Conservation (phyloP, 2,113 vertebrate genomes). For the Pluvialis apricaria region DNA sequence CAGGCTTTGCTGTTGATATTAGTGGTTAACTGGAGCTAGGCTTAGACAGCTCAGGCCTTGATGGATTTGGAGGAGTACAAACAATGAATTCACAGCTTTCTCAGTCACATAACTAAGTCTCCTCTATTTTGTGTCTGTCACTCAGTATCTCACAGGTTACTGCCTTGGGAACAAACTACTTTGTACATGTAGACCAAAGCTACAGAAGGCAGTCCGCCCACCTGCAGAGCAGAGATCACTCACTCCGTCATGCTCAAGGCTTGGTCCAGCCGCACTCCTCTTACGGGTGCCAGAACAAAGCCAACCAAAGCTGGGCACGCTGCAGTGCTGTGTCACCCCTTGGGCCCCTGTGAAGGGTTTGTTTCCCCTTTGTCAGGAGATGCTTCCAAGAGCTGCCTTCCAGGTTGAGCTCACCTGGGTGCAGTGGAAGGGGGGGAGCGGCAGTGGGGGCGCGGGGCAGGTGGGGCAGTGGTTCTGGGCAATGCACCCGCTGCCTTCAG, state of each 20-base stretch:
- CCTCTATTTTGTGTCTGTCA: background rate
- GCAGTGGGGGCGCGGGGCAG: background rate
- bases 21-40: background rate
- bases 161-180: background rate
- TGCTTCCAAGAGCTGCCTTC: background rate
- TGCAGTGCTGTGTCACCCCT: background rate
- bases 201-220: background rate
- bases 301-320: background rate
- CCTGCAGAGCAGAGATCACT: background rate
- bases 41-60: background rate
- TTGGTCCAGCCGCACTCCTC: background rate
- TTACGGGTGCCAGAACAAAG: background rate
- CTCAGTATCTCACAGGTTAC: background rate
- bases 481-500: background rate
- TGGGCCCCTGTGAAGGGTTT: background rate
- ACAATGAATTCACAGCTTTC: background rate
- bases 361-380: background rate
- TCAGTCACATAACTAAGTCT: background rate
- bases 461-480: background rate
- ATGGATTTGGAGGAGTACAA: background rate
- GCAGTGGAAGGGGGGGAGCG: background rate
- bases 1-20: background rate
- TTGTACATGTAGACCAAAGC: background rate
- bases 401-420: background rate
- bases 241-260: accelerated